Base-by-base conservation (phyloP, 2,113 vertebrate species). In the Hippocampus comes region DNA sequence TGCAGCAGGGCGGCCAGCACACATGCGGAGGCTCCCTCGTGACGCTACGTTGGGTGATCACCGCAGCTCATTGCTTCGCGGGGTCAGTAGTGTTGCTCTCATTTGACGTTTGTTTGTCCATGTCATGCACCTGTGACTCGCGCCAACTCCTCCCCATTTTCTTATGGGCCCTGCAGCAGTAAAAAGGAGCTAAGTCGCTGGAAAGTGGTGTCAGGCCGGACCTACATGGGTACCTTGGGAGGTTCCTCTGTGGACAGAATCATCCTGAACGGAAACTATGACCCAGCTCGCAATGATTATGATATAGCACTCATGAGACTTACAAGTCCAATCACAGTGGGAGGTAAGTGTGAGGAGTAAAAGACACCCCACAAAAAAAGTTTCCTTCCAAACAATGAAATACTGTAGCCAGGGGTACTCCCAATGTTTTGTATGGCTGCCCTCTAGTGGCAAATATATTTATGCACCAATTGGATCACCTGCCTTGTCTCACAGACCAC, bases 291-390 rank as follows among this genome's bases (percentile, higher is more conserved):
- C 68, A 96, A 90, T 63, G 93, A 95, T 67, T 91, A 94, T 0
- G 96, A 99, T 82, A 91, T 97, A 0, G 94, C 96, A 17, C 89
- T 98, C 65, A 88, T 98, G 59, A 95, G 90, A 87, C 94, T 98
- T 66, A 82, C 68, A n/a, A 75, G 68, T 0, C 94, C 95, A 0
- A 83, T 97, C 78, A 79, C 0, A 0, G 27, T 93, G 60, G 91
- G 93, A 84, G 94, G 96, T 97, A 78, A 88, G 88, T 25, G 15
- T 21, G 15, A 64, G 15, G 1, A 43, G 48, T 17, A 53, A 38
- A 18, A 59, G 75, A 34, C 17, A 25, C 53, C 23, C 14, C 11
- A 17, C 18, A 20, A 17, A 38, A 63, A 38, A 20, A 21, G 20
- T 42, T 64, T 3, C 10, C 21, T 43, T n/a, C 18, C 12, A 59